phyloP scores from a whole-genome alignment of 2,113 vertebrate genomes.

The Ploceus nigricollis region DNA sequence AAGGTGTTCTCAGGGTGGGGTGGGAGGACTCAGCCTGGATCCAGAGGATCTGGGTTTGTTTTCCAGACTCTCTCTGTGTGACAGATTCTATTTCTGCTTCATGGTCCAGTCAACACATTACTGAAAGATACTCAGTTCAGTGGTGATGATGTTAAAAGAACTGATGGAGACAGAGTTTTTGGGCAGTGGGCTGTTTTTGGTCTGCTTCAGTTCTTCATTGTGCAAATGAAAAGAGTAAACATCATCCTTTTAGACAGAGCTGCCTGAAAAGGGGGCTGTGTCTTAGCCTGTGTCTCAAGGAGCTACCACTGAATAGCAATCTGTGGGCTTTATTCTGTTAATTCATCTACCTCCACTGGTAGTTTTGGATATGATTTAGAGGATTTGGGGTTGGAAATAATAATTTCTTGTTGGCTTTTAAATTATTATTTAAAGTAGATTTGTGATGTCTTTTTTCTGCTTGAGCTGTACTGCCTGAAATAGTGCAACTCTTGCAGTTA shows the following conservation, averaged over 20 bases:
- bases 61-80: background rate
- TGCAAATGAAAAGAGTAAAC: background rate
- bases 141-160: background rate
- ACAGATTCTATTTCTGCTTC: background rate
- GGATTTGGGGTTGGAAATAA: background rate
- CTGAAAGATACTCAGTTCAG: background rate
- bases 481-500: background rate
- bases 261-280: background rate
- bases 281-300: background rate
- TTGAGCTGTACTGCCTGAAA: background rate
- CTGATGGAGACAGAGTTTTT: background rate
- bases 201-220: background rate
- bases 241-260: background rate
- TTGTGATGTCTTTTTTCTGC: background rate
- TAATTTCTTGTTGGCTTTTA: background rate
- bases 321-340: background rate
- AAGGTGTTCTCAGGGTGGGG: background rate
- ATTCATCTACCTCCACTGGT: background rate
- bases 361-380: background rate
- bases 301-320: background rate
- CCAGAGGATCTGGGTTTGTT: background rate
- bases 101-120: background rate
- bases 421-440: background rate
- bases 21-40: background rate
- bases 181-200: background rate